Percentiles rank a stretch among this genome's conserved stretches.
These are phyloP conservation scores for Orientallactaga sibirica DNA, from an alignment of 2,797 vertebrate genomes.

Conservation along the genomic window DNA sequence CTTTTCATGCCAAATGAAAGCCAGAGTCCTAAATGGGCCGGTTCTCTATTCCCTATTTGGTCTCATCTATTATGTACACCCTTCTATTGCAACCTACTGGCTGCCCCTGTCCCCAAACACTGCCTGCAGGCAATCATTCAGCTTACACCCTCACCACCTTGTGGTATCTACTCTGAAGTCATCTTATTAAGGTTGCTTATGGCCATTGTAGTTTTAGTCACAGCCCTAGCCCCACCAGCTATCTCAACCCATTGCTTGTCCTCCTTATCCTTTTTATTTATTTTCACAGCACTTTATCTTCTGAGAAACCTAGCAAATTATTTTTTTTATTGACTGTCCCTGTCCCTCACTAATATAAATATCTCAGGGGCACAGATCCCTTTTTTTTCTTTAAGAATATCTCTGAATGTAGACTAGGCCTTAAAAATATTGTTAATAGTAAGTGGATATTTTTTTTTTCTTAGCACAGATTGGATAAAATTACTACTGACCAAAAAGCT, in stretches of 20 bases:
- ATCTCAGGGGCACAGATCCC: not conserved
- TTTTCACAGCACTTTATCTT: conserved; percentile 42
- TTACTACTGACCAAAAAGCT: conserved; percentile 24
- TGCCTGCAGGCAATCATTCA: not conserved
- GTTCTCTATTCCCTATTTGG: not conserved
- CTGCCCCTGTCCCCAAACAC: not conserved
- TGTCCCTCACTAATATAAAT: conserved; percentile 35
- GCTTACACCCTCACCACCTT: too few relatives aligned
- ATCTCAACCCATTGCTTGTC: not conserved
- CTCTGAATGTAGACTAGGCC: not conserved
- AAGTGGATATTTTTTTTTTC: conserved; percentile 12
- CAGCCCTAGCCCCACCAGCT: too few relatives aligned
- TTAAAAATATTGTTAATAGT: conserved; percentile 11
- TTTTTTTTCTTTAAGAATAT: conserved; percentile 12
- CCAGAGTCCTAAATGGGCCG: not conserved
- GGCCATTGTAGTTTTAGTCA: too few relatives aligned
- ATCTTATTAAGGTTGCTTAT: too few relatives aligned
- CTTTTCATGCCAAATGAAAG: conserved; percentile 9
- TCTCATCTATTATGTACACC: not conserved
- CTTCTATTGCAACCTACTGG: not conserved
- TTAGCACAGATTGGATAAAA: not conserved
- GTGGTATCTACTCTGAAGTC: too few relatives aligned
- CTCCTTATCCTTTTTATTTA: conserved; percentile 9
- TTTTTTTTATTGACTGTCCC: conserved; percentile 5
- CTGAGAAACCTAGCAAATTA: not conserved